Base-by-base conservation (phyloP, 1,140 invertebrate species). In the Zaprionus nigranus region DNA sequence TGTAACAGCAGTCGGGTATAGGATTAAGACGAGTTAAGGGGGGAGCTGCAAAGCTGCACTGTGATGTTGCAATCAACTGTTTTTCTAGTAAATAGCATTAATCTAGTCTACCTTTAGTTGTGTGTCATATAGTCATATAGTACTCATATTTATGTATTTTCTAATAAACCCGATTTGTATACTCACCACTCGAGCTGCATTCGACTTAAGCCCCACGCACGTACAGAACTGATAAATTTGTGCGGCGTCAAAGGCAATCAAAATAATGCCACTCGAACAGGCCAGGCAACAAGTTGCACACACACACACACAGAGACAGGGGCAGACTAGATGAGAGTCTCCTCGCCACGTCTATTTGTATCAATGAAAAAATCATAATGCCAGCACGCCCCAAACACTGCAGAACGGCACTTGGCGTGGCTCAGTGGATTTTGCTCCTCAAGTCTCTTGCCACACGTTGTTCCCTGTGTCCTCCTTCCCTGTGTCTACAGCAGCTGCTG, bases 321-420 rank as follows among this genome's bases (percentile, higher is more conserved):
- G 24, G 30, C n/a, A 53, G 22, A n/a, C 54, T 26, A 51, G 11
- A 11, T 13, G 20, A 59, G 53, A 61, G 30, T 62, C 36, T 62
- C 26, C 46, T 7, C 67, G 56, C 49, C 75, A 59, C 40, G 46
- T 72, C 78, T 84, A 90, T 88, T 88, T 88, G 85, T 88, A 88
- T 88, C 85, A 88, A 88, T 88, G 84, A 90, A 82, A 88, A 85
- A 90, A 88, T 88, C 81, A 88, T 88, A 90, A 81, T 90, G 75
- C 78, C 75, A 90, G 85, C 81, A 84, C 78, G 85, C 85, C 82
- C 78, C 60, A 54, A 67, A 69, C 17, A 34, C 56, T 64, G 59
- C 26, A 11, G 36, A 64, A 65, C 34, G 54, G 51, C 61, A 66
- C 69, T 76, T 64, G 64, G 59, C 68, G 57, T 28, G 57, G 58